Base-by-base conservation (phyloP, 2,888 invertebrate genomes). In the Syrphus vitripennis region DNA sequence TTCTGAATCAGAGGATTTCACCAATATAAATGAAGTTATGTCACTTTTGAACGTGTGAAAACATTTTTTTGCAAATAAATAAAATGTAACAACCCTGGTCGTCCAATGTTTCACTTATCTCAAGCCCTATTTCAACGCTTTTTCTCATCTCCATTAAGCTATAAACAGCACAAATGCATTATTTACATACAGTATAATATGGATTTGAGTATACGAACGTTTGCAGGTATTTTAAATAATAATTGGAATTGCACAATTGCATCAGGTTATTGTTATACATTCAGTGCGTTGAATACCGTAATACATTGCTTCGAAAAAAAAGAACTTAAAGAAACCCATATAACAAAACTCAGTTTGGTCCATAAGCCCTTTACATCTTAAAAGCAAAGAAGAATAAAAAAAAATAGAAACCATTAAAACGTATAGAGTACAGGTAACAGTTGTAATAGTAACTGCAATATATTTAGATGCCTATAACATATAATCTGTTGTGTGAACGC, bases 231-330 rank as follows among this genome's bases (percentile, higher is more conserved):
- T 57, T 29, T 10, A 34, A 55, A 57, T 69, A 70, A 63, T 61
- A 71, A 63, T 70, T 77, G 70, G 55, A 79, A 65, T 70, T 79
- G 12, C 42, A 71, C 78, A 71, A 71, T 65, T 79, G 63, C 42
- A n/a, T n/a, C n/a, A 21, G n/a, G 61, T 55, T 70, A 57, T n/a
- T 34, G 42, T 10, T 34, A n/a, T 14, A 16, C 5, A 31, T 40
- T 40, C 61, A 10, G 10, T 37, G 9, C 29, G 53, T 31, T 65
- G 31, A 42, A n/a, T 31, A 48, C 48, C 65, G 65, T 48, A 31
- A 31, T 48, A 31, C 45, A 9, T 48, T 16, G 14, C 19, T 19
- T 59, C 2, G 21, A 45, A 31, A 5, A 31, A 57, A 53, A 7
- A 26, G 4, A 24, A 0, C 5, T 4, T 4, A 14, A 26, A 29